Conservation (phyloP, 2,797 vertebrate species). For the Crotalus adamanteus region DNA sequence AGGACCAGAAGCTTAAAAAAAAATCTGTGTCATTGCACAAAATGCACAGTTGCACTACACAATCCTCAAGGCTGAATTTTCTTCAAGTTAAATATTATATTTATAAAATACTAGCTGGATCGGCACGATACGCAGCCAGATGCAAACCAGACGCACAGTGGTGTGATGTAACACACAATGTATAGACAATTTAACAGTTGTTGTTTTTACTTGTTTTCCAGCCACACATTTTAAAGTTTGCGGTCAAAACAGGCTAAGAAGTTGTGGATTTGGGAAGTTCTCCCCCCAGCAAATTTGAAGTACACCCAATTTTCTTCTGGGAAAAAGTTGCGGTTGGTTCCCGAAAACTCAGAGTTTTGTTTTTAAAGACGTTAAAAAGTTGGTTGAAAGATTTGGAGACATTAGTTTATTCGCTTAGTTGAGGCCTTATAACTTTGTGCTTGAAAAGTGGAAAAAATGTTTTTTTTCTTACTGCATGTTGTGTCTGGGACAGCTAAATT, state of each 20-base stretch:
- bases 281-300: neutral
- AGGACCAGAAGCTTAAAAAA: neutral
- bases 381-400: neutral
- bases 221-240: slow-evolving; percentile 6
- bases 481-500: neutral
- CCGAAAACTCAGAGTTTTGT: neutral
- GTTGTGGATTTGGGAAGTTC: fast-evolving
- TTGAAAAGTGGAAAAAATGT: neutral
- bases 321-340: neutral
- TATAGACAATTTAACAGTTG: neutral
- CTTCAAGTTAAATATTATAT: neutral
- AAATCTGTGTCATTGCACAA: neutral
- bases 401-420: neutral
- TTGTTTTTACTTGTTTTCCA: neutral
- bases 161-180: neutral
- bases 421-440: neutral
- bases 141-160: neutral
- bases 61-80: neutral
- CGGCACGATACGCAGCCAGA: neutral
- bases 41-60: neutral
- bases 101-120: neutral
- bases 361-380: neutral
- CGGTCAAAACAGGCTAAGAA: neutral
- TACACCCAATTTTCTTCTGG: neutral
- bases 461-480: no score